Evolutionary conservation across 1,140 invertebrate genomes (phyloP).

Genomic region (Medauroidea extradentata): DNA sequence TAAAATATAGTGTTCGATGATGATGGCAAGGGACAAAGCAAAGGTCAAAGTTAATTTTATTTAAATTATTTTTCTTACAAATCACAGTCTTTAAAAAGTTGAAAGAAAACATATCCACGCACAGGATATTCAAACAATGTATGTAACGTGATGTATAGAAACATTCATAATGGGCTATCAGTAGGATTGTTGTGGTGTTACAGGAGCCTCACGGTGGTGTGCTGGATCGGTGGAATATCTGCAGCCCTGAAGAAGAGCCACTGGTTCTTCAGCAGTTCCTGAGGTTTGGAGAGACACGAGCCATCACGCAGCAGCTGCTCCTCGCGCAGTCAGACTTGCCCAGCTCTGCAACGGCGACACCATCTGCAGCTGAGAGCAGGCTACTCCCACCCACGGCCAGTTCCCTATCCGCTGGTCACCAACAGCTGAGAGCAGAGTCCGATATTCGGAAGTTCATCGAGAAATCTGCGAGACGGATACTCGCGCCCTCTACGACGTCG

Average conservation of each 20-base stretch:
- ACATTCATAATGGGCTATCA: no score
- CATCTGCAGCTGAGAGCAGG: not conserved
- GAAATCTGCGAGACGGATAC: slow-evolving; percentile 26
- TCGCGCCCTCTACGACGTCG: slow-evolving; percentile 8
- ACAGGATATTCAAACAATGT: no score
- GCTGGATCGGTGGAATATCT: slow-evolving; percentile 77
- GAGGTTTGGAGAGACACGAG: slow-evolving; percentile 75
- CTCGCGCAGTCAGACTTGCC: slow-evolving; percentile 52
- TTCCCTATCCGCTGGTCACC: slow-evolving; percentile 24
- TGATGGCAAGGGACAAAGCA: no score
- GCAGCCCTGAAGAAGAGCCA: slow-evolving; percentile 78
- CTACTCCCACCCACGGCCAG: slow-evolving; percentile 1
- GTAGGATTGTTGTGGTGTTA: no score
- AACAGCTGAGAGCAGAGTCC: slow-evolving; percentile 43
- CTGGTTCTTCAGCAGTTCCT: slow-evolving; percentile 83
- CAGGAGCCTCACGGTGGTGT: slow-evolving; percentile 68
- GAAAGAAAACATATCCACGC: no score
- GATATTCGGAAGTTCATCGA: slow-evolving; percentile 57
- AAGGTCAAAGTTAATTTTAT: no score
- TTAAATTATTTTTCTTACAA: no score
- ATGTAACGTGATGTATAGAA: no score
- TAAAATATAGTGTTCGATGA: no score
- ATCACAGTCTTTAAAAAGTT: no score
- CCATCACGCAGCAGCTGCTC: slow-evolving; percentile 74
- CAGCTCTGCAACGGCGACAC: not conserved